Evolutionary conservation across 92 coral and sea anemone genomes (phyloP), one percentile per base, ranked within the genome.

Genomic region (Actinernus sp.): DNA sequence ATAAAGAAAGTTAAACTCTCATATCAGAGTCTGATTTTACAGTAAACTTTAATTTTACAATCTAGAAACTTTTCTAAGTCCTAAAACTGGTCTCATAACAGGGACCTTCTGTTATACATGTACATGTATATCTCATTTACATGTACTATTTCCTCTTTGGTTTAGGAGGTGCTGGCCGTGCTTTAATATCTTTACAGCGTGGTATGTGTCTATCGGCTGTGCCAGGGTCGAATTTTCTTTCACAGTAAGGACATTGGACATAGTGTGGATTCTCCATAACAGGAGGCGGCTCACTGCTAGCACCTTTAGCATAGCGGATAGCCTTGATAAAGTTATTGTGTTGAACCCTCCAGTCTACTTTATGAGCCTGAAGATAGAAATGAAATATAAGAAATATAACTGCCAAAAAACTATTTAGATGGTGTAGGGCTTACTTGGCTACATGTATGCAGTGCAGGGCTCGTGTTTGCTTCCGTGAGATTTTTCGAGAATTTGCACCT

Each of bases 191-290:
- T 80, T 93, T 93, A 79, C 98, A 93, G 48, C 92, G 77, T 52
- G 98, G 98, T 12, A 93, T 93, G 31, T 93, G 98, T 16, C 97
- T 74, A 39, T 93, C 97, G 31, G 98, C 98, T 43, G 92, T 82
- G 25, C 76, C 84, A 13, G 93, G 80, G 47, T 93, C 90, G 58
- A 93, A 93, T 57, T 90, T 93, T 41, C 98, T 83, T 48, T 85
- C 73, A 29, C 98, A 93, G 78, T 93, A 83, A 14, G 97, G 96
- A 29, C 98, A 93, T 24, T 92, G 88, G 8, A 90, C 88, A 49
- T 93, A 93, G 58, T 90, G 93, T n/a, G 97, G 97, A 69, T 93
- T 89, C 81, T 87, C 88, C 57, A 73, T 67, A 11, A 85, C 97
- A 0, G 87, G 90, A 0, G 98, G 93, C 1, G 92, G 89, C 3